Conservation (phyloP, 2,888 invertebrate species). For the Mantis religiosa region DNA sequence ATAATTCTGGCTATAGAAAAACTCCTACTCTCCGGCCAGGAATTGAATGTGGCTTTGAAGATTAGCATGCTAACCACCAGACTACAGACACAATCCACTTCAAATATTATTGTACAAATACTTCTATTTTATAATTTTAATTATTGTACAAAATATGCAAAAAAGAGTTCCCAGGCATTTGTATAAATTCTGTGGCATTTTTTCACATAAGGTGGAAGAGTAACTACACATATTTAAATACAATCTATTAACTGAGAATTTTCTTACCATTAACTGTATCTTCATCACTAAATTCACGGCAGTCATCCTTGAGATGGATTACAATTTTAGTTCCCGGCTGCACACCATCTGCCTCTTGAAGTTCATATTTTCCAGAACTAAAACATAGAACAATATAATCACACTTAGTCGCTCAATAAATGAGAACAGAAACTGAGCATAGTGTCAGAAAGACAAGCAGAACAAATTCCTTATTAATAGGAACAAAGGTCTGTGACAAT, state of each 20-base stretch:
- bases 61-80: too few relatives aligned
- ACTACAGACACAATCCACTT: too few relatives aligned
- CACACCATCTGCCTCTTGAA: conserved; percentile 79
- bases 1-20: too few relatives aligned
- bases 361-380: conserved; percentile 83
- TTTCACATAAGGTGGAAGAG: neutral
- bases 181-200: neutral
- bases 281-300: conserved; percentile 86
- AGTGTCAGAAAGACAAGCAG: too few relatives aligned
- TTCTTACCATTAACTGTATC: conserved; percentile 66
- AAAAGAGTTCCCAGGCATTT: neutral
- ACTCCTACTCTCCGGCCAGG: too few relatives aligned
- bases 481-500: too few relatives aligned
- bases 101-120: too few relatives aligned
- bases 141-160: too few relatives aligned
- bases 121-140: too few relatives aligned
- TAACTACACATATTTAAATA: too few relatives aligned
- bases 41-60: too few relatives aligned
- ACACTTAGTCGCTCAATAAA: neutral
- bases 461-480: too few relatives aligned
- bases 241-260: neutral
- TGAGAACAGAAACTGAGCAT: neutral
- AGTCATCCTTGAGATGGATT: conserved; percentile 81
- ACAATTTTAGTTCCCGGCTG: conserved; percentile 90
- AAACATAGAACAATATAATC: conserved; percentile 28